phyloP scores from a whole-genome alignment of 1,140 invertebrate genomes.

The Tachypleus tridentatus region DNA sequence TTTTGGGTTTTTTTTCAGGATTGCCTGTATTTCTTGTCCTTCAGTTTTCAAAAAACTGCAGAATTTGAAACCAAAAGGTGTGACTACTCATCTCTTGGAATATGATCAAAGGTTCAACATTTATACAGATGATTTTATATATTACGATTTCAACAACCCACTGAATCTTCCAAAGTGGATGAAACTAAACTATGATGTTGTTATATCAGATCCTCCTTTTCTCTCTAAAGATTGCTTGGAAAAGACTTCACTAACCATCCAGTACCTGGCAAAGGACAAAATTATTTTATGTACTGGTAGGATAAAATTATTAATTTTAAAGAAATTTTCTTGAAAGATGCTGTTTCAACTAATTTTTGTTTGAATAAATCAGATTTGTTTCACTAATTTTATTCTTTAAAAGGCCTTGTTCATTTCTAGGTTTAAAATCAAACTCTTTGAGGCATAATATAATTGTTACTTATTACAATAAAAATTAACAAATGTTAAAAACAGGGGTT shows the following conservation, averaged over 20 bases:
- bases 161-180: constrained; percentile 50
- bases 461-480: no score
- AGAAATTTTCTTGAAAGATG: no score
- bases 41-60: constrained; percentile 55
- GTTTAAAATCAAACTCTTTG: no score
- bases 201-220: constrained; percentile 89
- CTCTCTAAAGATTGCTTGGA: constrained; percentile 81
- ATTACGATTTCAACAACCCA: constrained; percentile 80
- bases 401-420: no score
- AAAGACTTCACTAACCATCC: constrained; percentile 66
- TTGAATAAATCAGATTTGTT: no score
- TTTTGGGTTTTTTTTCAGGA: constrained; percentile 31
- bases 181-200: constrained; percentile 56
- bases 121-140: constrained; percentile 66
- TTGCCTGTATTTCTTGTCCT: constrained; percentile 81
- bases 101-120: constrained; percentile 41
- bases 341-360: no score
- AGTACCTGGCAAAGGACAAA: constrained; percentile 59
- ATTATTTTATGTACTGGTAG: constrained; percentile 80
- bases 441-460: no score
- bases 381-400: no score
- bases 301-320: neutral
- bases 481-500: no score
- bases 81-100: constrained; percentile 44
- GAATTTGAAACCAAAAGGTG: constrained; percentile 24